These are phyloP conservation scores for Phengaris arion DNA, from an alignment of 2,888 invertebrate species.

Conservation along the genomic window DNA sequence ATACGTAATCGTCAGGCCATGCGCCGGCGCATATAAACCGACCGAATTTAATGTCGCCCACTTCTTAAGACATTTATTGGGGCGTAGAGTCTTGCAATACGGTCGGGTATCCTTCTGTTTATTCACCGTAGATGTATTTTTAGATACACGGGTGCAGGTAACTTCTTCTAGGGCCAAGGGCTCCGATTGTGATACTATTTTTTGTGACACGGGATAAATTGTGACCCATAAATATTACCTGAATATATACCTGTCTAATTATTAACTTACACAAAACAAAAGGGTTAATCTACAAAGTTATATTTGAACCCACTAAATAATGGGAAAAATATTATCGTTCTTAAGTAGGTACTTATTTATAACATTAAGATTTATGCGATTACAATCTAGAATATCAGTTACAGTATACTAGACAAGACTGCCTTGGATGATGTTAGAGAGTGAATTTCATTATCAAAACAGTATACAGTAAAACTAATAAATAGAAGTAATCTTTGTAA, in stretches of 20 bases:
- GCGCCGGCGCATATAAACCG: conserved; percentile 66
- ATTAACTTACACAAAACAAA: not conserved
- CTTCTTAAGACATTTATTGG: conserved; percentile 35
- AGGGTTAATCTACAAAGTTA: no score
- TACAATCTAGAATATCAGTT: conserved; percentile 3
- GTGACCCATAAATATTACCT: conserved; percentile 2
- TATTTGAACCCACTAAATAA: no score
- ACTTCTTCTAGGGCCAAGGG: conserved; percentile 66
- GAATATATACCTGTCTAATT: not conserved
- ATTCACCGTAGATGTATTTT: conserved; percentile 74
- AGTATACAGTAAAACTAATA: not conserved
- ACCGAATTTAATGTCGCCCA: conserved; percentile 47
- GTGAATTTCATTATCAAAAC: conserved; percentile 31
- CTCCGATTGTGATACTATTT: conserved; percentile 43
- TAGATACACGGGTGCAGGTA: conserved; percentile 73
- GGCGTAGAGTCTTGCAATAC: conserved; percentile 38
- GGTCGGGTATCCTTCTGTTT: conserved; percentile 54
- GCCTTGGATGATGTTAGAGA: conserved; percentile 34
- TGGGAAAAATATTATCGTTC: not conserved
- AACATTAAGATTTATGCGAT: conserved; percentile 7
- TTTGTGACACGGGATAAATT: conserved; percentile 26
- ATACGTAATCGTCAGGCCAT: conserved; percentile 58
- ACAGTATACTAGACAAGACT: conserved; percentile 27
- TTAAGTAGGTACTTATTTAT: not conserved
- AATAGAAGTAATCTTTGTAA: not conserved